Base-by-base conservation (phyloP, 2,888 invertebrate species). In the Anoplius nigerrimus region DNA sequence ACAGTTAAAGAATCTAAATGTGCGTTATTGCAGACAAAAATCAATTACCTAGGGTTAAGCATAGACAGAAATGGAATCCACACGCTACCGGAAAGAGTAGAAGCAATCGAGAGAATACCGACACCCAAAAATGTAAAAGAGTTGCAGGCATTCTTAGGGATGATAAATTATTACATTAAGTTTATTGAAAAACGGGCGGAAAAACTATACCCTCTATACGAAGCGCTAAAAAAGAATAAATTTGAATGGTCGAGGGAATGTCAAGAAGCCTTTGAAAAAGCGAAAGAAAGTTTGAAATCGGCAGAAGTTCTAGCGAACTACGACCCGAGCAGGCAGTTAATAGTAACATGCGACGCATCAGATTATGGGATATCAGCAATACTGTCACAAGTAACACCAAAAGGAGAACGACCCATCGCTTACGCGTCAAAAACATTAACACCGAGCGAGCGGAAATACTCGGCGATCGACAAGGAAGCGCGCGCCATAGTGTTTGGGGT, bases 1-100 rank as follows among this genome's bases (percentile, higher is more conserved):
- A 82, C 79, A 0, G 20, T 82, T 4, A 83, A 84, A 63, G 57
- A 69, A 61, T 56, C 75, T 1, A 86, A 87, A 71, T 86, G 84
- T 70, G 22, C 65, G 11, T 82, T 85, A 57, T 72, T 71, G 0
- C 66, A 72, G 0, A 53, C 51, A 13, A 48, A 72, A 61, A 48
- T 85, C 5, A 71, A 72, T n/a, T 80, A 81, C 62, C 43, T 85
- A 45, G 85, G 84, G 5, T 74, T 83, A 62, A 60, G 66, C 5
- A 67, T 85, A 20, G 78, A 78, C 8, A 68, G 66, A 8, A 46
- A 62, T 42, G 79, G 75, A 16, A 68, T 81, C 16, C 27, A 54
- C 54, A 16, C n/a, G 11, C 21, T 6, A 11, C 18, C 18, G 8
- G 53, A 51, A 2, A 57, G 55, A 51, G 34, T 42, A 15, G 45